phyloP scores from a whole-genome alignment of 35 echinoderm and acorn worm genomes.

The Anneissia japonica region DNA sequence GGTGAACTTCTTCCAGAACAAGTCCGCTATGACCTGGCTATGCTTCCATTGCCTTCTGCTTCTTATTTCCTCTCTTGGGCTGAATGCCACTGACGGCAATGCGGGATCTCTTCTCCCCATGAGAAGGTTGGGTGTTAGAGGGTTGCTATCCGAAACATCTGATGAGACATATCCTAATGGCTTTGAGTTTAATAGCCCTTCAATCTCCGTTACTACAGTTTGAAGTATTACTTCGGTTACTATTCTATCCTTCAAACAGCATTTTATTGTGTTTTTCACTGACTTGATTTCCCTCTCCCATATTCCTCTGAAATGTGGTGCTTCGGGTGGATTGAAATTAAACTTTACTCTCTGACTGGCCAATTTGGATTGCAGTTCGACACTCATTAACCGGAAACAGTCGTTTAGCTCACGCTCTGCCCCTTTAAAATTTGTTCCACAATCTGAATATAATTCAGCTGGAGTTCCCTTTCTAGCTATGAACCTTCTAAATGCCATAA shows the following conservation, averaged over 20 bases:
- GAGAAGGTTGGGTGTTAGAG: too few species aligned
- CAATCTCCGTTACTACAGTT: too few species aligned
- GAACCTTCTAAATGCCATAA: constrained; percentile 1
- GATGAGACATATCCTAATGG: too few species aligned
- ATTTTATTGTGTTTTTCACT: not conserved
- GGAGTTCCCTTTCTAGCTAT: not conserved
- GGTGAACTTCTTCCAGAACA: constrained; percentile 39
- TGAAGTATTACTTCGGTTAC: too few species aligned
- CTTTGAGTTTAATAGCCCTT: too few species aligned
- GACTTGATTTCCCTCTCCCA: constrained; percentile 3
- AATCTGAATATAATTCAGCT: not conserved
- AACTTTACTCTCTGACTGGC: not conserved
- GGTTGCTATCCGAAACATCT: too few species aligned
- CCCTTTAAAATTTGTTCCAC: constrained; percentile 26
- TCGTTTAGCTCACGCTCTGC: not conserved
- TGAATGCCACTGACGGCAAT: not conserved
- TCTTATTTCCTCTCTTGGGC: not conserved
- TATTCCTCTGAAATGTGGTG: constrained; percentile 13
- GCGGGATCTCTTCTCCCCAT: too few species aligned
- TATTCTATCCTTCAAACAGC: too few species aligned
- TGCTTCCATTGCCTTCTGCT: not conserved
- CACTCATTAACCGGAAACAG: not conserved
- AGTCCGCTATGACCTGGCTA: constrained; percentile 2
- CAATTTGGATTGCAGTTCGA: not conserved
- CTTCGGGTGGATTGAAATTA: constrained; percentile 8